Percentiles rank a stretch among this genome's conserved stretches.
phyloP scores from a whole-genome alignment of 2,888 invertebrate genomes.

The Anoplius nigerrimus region DNA sequence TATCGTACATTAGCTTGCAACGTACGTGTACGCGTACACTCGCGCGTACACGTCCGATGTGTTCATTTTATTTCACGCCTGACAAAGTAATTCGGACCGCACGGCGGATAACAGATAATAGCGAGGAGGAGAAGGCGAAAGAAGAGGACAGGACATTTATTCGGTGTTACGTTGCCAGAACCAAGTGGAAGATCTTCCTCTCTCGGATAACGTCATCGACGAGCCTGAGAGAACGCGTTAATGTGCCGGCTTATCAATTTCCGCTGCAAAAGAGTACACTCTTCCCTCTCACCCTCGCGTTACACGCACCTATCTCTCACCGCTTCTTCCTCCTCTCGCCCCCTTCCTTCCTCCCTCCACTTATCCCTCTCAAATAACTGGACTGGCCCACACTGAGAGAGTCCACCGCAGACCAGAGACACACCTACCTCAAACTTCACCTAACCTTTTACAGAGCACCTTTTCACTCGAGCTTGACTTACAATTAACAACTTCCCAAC shows the following conservation, averaged over 20 bases:
- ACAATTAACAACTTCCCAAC: no score
- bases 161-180: slow-evolving; percentile 22
- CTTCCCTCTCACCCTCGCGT: not conserved
- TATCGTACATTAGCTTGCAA: no score
- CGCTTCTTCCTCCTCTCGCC: slow-evolving; percentile 10
- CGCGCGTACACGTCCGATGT: no score
- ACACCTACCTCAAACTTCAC: slow-evolving; percentile 51
- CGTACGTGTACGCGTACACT: no score
- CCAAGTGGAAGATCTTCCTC: slow-evolving; percentile 25
- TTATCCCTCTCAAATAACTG: slow-evolving; percentile 61
- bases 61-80: slow-evolving; percentile 38
- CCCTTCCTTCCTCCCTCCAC: slow-evolving; percentile 32
- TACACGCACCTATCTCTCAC: not conserved
- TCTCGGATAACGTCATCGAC: slow-evolving; percentile 56
- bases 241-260: slow-evolving; percentile 62
- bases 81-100: slow-evolving; percentile 56
- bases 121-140: not conserved
- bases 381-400: slow-evolving; percentile 63
- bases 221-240: slow-evolving; percentile 41
- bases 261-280: slow-evolving; percentile 35
- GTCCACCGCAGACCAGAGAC: slow-evolving; percentile 47
- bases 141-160: slow-evolving; percentile 10
- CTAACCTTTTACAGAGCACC: no score
- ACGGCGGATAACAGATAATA: slow-evolving; percentile 15
- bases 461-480: no score